Base-by-base conservation (phyloP, 2,797 vertebrate genomes). In the Cuniculus paca region DNA sequence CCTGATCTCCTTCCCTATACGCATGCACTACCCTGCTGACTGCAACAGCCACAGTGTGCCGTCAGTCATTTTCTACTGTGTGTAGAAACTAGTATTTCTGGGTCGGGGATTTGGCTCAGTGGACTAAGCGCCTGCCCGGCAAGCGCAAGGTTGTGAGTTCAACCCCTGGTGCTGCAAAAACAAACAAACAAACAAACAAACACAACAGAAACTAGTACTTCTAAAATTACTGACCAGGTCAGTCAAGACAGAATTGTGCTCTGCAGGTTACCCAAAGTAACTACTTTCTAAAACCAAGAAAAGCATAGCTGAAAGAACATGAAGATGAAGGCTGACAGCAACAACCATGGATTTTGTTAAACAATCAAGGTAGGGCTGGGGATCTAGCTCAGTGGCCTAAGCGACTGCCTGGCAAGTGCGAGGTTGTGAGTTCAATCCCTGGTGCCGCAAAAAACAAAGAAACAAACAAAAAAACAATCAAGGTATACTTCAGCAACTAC, bases 161-260 rank as follows among this genome's bases (percentile, higher is more conserved):
- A n/a, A n/a, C n/a, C n/a, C n/a, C n/a, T n/a, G n/a, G n/a, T n/a
- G n/a, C n/a, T n/a, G n/a, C n/a, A n/a, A n/a, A n/a, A n/a, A n/a
- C n/a, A n/a, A n/a, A n/a, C n/a, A n/a, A n/a, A n/a, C n/a, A n/a
- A n/a, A n/a, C n/a, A n/a, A n/a, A n/a, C n/a, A n/a, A n/a, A n/a
- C n/a, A n/a, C n/a, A n/a, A n/a, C n/a, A 63, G 16, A 56, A 91
- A 94, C 36, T 14, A 84, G 83, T 34, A 70, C 60, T 81, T 48
- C 36, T 85, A 79, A 94, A 90, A 56, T 87, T 50, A 94, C 14
- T 58, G 3, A 36, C 89, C 68, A 87, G 36, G 83, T n/a, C 14
- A 68, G 39, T 61, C 7, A 63, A 85, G 60, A 91, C 42, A 96
- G 60, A 93, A 81, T 0, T 92, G 56, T 28, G 68, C 68, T 77